Percentiles rank a stretch among this genome's conserved stretches.
Conservation (phyloP, 1,140 invertebrate genomes). For the Lanistes nyassanus region DNA sequence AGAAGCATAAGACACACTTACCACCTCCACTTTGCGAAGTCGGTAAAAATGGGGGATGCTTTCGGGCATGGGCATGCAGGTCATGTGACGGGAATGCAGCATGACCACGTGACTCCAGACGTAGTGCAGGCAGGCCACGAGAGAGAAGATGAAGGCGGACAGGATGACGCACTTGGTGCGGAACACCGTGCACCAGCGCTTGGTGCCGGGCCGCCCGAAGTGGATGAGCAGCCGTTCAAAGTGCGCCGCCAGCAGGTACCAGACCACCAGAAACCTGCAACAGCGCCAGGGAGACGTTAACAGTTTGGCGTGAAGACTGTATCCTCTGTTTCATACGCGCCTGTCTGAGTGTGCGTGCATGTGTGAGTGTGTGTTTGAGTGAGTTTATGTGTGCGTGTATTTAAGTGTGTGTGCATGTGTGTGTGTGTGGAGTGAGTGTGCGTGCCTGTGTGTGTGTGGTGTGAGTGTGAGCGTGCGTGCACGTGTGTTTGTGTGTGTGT, state of each 20-base stretch:
- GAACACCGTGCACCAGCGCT: constrained; percentile 23
- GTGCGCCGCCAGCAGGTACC: constrained; percentile 20
- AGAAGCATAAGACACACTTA: too few relatives aligned
- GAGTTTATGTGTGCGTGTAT: not conserved
- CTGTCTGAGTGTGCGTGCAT: constrained; percentile 3
- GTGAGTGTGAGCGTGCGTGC: too few relatives aligned
- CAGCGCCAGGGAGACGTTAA: not conserved
- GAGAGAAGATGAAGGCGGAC: constrained; percentile 8
- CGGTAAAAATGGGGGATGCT: not conserved
- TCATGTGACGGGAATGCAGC: not conserved
- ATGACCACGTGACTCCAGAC: constrained; percentile 26
- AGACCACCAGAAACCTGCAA: constrained; percentile 14
- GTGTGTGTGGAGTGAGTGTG: not conserved
- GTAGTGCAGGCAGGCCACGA: constrained; percentile 20
- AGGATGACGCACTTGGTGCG: constrained; percentile 26
- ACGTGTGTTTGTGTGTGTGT: too few relatives aligned
- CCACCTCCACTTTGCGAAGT: not conserved
- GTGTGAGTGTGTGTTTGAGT: not conserved
- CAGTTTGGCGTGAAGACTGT: too few relatives aligned
- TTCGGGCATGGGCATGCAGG: constrained; percentile 7
- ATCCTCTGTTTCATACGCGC: not conserved
- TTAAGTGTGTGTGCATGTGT: constrained; percentile 4
- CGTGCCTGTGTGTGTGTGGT: too few relatives aligned
- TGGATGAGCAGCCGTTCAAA: constrained; percentile 15
- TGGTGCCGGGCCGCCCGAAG: constrained; percentile 1